Conservation (phyloP, 2,888 invertebrate species). For the Crioceris asparagi region DNA sequence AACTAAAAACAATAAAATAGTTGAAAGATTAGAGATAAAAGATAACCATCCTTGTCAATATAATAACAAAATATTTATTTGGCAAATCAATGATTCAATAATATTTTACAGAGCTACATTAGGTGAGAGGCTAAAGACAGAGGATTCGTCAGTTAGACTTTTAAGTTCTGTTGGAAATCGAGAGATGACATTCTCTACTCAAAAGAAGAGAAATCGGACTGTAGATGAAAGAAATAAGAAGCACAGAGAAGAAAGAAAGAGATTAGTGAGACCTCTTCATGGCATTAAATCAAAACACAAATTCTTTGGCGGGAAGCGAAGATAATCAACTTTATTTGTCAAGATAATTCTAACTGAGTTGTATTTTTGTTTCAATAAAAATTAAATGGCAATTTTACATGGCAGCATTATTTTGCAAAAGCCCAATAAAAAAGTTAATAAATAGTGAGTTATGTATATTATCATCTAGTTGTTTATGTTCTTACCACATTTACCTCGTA, state of each 20-base stretch:
- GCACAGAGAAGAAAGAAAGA: slow-evolving; percentile 60
- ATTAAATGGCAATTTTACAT: too few species aligned
- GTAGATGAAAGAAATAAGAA: slow-evolving; percentile 51
- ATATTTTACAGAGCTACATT: slow-evolving; percentile 56
- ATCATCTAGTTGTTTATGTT: too few species aligned
- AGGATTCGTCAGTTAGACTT: slow-evolving; percentile 47
- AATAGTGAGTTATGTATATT: too few species aligned
- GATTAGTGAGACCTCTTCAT: slow-evolving; percentile 46
- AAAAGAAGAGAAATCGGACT: slow-evolving; percentile 46
- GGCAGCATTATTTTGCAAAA: too few species aligned
- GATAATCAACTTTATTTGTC: background rate
- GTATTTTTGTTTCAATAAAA: too few species aligned
- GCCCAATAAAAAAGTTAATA: too few species aligned
- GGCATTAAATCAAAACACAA: background rate
- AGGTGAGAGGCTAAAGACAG: slow-evolving; percentile 58
- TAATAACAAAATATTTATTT: background rate
- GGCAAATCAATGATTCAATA: slow-evolving; percentile 6
- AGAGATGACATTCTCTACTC: slow-evolving; percentile 68
- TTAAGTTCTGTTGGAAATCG: slow-evolving; percentile 57
- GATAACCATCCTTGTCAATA: too few species aligned
- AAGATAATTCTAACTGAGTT: background rate
- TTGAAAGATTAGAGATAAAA: too few species aligned
- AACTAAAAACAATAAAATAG: too few species aligned
- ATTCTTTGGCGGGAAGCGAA: slow-evolving; percentile 1
- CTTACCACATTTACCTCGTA: too few species aligned